phyloP scores from a whole-genome alignment of 2,797 vertebrate species.

The Rhynchonycteris naso region DNA sequence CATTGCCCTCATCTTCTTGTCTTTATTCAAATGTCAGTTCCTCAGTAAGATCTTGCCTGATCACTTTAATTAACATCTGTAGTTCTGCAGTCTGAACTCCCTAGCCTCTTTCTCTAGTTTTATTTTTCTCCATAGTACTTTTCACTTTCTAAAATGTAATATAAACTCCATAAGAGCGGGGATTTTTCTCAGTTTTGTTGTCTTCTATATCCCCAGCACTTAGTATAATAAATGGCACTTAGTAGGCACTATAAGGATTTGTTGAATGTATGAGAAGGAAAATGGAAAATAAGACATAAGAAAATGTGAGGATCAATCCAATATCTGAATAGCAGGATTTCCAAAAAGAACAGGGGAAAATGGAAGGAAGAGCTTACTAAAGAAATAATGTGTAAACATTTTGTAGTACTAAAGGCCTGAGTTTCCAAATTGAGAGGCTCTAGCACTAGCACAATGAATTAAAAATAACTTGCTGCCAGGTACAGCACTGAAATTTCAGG shows the following conservation, averaged over 20 bases:
- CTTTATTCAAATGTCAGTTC: slow-evolving; percentile 21
- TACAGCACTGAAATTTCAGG: background rate
- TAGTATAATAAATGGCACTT: background rate
- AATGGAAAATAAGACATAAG: background rate
- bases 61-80: background rate
- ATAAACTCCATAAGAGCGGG: background rate
- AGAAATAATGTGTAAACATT: background rate
- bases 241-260: background rate
- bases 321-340: background rate
- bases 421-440: background rate
- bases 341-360: background rate
- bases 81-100: background rate
- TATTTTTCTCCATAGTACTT: background rate
- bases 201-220: background rate
- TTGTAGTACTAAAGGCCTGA: background rate
- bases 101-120: background rate
- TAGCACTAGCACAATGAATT: background rate
- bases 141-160: background rate
- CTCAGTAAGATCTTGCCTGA: background rate
- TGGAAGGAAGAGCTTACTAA: background rate
- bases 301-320: background rate
- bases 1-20: background rate
- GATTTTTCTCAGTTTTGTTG: background rate
- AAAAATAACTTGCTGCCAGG: background rate
- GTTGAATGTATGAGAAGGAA: background rate